phyloP scores from a whole-genome alignment of 2,113 vertebrate genomes.

The Symphodus melops region DNA sequence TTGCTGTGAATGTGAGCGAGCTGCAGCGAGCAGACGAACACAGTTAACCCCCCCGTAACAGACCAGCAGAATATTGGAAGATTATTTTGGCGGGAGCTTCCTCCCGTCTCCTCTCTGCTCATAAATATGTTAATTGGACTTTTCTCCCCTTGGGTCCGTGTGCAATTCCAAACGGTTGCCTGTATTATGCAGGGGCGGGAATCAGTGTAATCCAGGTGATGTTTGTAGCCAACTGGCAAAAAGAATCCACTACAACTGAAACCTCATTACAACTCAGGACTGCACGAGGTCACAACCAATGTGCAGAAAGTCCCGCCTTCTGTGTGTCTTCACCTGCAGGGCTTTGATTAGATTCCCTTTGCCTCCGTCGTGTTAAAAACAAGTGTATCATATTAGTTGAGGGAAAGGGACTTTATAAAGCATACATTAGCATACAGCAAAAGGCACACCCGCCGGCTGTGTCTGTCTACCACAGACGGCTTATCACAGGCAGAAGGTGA shows the following conservation, averaged over 20 bases:
- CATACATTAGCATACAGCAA: slow-evolving; percentile 79
- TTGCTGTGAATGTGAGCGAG: slow-evolving; percentile 16
- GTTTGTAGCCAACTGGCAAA: slow-evolving; percentile 64
- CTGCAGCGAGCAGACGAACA: slow-evolving; percentile 30
- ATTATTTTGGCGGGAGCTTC: slow-evolving; percentile 68
- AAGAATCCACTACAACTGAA: slow-evolving; percentile 47
- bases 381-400: slow-evolving; percentile 76
- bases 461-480: slow-evolving; percentile 78
- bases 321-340: slow-evolving; percentile 36
- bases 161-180: slow-evolving; percentile 70
- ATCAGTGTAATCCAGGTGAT: slow-evolving; percentile 74
- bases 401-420: slow-evolving; percentile 59
- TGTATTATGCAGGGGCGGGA: slow-evolving; percentile 64
- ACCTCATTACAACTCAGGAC: slow-evolving; percentile 39
- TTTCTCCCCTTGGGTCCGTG: slow-evolving; percentile 57
- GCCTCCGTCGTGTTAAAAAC: slow-evolving; percentile 67
- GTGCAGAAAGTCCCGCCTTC: slow-evolving; percentile 40
- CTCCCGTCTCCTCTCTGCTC: slow-evolving; percentile 66
- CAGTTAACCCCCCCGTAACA: slow-evolving; percentile 61
- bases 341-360: slow-evolving; percentile 54
- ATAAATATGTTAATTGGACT: slow-evolving; percentile 81
- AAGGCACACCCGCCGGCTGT: slow-evolving; percentile 74
- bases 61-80: slow-evolving; percentile 55
- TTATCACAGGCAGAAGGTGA: slow-evolving; percentile 75
- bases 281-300: slow-evolving; percentile 43